phyloP scores from a whole-genome alignment of 2,113 vertebrate genomes.

The Lonchura striata region DNA sequence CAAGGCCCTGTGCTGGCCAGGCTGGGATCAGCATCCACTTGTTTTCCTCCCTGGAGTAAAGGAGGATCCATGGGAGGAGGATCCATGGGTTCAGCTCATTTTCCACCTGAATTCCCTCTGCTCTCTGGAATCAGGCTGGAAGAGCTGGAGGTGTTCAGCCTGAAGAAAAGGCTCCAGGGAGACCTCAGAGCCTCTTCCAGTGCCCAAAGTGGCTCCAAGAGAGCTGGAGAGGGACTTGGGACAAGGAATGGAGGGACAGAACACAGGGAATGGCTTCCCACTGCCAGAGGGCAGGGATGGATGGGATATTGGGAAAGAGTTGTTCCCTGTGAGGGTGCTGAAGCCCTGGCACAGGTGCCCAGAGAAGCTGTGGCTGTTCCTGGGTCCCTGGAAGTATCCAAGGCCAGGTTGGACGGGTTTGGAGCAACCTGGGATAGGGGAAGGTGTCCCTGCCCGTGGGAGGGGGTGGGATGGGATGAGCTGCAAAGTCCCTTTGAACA shows the following conservation, averaged over 20 bases:
- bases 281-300: accelerated
- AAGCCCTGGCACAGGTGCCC: accelerated
- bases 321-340: accelerated
- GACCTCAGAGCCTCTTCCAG: background rate
- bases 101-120: background rate
- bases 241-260: background rate
- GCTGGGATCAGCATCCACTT: background rate
- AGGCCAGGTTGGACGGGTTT: accelerated
- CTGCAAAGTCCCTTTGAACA: background rate
- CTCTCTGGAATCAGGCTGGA: background rate
- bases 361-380: background rate
- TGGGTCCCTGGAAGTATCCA: background rate
- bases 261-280: background rate
- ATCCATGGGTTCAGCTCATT: background rate
- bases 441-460: background rate
- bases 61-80: accelerated
- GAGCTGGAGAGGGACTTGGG: background rate
- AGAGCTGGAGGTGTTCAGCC: background rate
- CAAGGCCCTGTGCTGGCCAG: background rate
- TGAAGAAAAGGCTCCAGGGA: background rate
- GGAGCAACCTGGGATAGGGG: accelerated
- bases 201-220: background rate
- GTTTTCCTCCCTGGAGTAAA: background rate
- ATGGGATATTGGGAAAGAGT: background rate
- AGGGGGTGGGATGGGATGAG: too few relatives aligned